phyloP scores from a whole-genome alignment of 1,140 invertebrate genomes.

The Drosophila cardini region DNA sequence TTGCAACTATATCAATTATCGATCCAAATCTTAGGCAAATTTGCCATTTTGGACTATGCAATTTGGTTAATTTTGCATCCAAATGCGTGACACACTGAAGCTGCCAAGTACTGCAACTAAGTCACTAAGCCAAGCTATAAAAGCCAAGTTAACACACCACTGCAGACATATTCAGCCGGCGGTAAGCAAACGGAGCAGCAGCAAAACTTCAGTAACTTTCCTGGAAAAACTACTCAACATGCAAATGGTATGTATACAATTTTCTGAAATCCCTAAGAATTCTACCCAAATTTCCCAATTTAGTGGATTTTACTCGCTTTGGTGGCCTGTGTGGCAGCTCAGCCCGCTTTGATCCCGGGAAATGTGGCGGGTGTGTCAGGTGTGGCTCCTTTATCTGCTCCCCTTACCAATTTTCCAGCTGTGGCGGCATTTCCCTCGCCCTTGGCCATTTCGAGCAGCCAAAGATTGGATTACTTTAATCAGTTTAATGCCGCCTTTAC shows the following conservation, averaged over 20 bases:
- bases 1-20: conserved; percentile 29
- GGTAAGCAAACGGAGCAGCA: conserved; percentile 8
- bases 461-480: conserved; percentile 70
- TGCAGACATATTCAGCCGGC: conserved; percentile 38
- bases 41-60: conserved; percentile 12
- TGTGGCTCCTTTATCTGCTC: background rate
- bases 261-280: background rate
- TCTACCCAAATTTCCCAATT: background rate
- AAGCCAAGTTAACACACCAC: conserved; percentile 21
- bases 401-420: conserved; percentile 13
- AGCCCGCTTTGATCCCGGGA: conserved; percentile 15
- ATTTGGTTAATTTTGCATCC: conserved; percentile 54
- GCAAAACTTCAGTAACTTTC: background rate
- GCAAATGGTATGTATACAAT: conserved; percentile 45
- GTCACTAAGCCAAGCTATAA: conserved; percentile 42
- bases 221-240: conserved; percentile 14
- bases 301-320: conserved; percentile 49
- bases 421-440: conserved; percentile 34
- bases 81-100: conserved; percentile 52
- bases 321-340: conserved; percentile 31
- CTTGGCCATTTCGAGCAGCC: conserved; percentile 64
- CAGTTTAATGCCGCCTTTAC: conserved; percentile 66
- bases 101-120: conserved; percentile 38
- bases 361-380: no score
- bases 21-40: conserved; percentile 32